Evolutionary conservation across 2,888 invertebrate genomes (phyloP).

Genomic region (Arge pagana): DNA sequence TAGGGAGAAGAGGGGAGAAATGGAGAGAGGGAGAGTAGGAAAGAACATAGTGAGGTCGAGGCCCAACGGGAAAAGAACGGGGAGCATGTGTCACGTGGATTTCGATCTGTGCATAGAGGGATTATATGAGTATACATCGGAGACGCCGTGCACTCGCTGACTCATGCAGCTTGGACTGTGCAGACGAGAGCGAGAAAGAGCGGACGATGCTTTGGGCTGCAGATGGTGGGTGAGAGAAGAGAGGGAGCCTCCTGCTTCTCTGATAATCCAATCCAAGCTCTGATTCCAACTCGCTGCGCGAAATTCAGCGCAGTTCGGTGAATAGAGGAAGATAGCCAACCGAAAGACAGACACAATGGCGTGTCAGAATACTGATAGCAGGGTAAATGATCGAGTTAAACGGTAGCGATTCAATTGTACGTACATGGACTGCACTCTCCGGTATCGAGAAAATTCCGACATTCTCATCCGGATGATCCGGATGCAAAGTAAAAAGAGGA

Average conservation of each 20-base stretch:
- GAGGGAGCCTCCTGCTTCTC: constrained; percentile 37
- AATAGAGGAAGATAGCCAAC: constrained; percentile 48
- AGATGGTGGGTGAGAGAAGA: constrained; percentile 26
- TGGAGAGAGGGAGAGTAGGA: background rate
- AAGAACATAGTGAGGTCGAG: no score
- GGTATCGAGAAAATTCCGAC: no score
- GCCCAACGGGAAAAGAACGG: no score
- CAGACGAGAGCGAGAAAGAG: no score
- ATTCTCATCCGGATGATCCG: no score
- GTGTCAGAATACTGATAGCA: constrained; percentile 43
- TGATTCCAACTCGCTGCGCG: constrained; percentile 56
- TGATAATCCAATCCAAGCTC: constrained; percentile 58
- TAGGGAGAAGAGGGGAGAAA: background rate
- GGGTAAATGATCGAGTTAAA: constrained; percentile 47
- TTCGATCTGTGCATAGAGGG: no score
- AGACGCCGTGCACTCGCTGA: no score
- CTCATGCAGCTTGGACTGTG: constrained; percentile 13
- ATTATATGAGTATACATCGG: constrained; percentile 2
- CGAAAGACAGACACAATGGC: constrained; percentile 50
- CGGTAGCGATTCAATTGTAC: constrained; percentile 28
- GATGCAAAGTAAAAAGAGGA: no score
- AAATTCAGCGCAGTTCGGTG: constrained; percentile 56
- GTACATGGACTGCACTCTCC: no score
- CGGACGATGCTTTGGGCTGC: constrained; percentile 11
- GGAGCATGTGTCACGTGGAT: no score